These are phyloP conservation scores for Eupeodes corollae DNA, from an alignment of 1,140 invertebrate species.

Conservation along the genomic window DNA sequence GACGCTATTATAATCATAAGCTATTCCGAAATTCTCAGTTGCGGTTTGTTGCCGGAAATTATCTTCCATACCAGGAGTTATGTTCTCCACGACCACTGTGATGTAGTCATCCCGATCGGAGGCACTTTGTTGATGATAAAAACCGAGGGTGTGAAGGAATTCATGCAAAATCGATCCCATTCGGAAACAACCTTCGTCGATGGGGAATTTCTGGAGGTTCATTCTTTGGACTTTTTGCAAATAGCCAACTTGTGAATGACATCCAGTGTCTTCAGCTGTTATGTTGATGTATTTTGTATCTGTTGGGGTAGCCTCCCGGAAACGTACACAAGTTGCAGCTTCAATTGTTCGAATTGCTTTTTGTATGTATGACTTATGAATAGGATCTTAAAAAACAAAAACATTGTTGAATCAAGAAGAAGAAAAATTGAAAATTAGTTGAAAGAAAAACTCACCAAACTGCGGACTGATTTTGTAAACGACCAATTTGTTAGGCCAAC, in stretches of 20 bases:
- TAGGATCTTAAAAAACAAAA: too few species aligned
- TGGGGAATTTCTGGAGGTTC: constrained; percentile 39
- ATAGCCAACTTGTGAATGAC: constrained; percentile 43
- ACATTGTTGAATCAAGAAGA: too few species aligned
- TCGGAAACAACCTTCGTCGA: constrained; percentile 41
- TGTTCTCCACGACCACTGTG: constrained; percentile 44
- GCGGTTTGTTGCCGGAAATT: constrained; percentile 45
- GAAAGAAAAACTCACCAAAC: too few species aligned
- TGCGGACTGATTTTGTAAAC: too few species aligned
- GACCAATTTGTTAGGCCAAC: too few species aligned
- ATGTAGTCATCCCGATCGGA: constrained; percentile 49
- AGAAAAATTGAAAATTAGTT: too few species aligned
- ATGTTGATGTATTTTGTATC: constrained; percentile 20
- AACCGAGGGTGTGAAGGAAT: constrained; percentile 50
- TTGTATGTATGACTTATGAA: too few species aligned
- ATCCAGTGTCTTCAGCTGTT: constrained; percentile 28
- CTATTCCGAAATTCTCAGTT: constrained; percentile 39
- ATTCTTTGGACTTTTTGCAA: constrained; percentile 40
- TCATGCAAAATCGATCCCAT: constrained; percentile 54
- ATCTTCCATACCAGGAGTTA: constrained; percentile 37
- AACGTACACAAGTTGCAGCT: constrained; percentile 12
- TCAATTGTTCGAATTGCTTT: too few species aligned
- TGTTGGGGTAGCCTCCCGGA: constrained; percentile 18
- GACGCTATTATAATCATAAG: constrained; percentile 58
- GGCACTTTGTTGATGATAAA: constrained; percentile 49